These are phyloP conservation scores for Drosophila obscura DNA, from an alignment of 1,140 invertebrate species.

Conservation along the genomic window DNA sequence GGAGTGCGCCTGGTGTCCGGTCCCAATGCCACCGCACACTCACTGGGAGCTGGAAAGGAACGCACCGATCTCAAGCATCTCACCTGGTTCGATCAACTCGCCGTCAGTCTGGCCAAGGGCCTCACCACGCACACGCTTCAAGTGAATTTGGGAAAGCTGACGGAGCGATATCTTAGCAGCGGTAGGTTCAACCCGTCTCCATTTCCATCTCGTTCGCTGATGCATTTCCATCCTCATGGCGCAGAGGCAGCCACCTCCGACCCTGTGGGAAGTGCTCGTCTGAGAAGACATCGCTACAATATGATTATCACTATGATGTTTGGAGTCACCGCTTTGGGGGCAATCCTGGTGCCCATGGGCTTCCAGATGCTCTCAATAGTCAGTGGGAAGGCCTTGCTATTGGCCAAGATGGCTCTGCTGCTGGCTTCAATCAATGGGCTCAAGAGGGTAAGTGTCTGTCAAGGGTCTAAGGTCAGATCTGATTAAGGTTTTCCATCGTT, in stretches of 20 bases:
- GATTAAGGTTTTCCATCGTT: no score
- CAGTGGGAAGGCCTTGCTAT: slow-evolving; percentile 89
- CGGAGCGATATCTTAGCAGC: slow-evolving; percentile 65
- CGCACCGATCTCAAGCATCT: slow-evolving; percentile 66
- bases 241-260: slow-evolving; percentile 22
- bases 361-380: slow-evolving; percentile 91
- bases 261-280: slow-evolving; percentile 63
- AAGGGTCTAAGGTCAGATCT: background rate
- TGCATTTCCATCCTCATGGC: background rate
- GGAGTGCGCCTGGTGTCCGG: slow-evolving; percentile 43
- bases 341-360: slow-evolving; percentile 90
- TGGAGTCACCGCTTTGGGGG: slow-evolving; percentile 88
- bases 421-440: slow-evolving; percentile 90
- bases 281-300: slow-evolving; percentile 85
- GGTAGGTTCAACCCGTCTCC: slow-evolving; percentile 19
- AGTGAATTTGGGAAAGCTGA: slow-evolving; percentile 84
- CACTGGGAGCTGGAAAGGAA: slow-evolving; percentile 20
- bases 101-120: slow-evolving; percentile 84
- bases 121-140: slow-evolving; percentile 86
- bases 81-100: slow-evolving; percentile 74
- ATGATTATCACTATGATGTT: slow-evolving; percentile 90
- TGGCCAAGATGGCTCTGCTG: slow-evolving; percentile 91
- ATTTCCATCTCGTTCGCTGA: background rate
- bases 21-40: slow-evolving; percentile 13
- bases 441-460: slow-evolving; percentile 85